Conservation (phyloP, 2,113 vertebrate genomes). For the Bubo blakistoni region DNA sequence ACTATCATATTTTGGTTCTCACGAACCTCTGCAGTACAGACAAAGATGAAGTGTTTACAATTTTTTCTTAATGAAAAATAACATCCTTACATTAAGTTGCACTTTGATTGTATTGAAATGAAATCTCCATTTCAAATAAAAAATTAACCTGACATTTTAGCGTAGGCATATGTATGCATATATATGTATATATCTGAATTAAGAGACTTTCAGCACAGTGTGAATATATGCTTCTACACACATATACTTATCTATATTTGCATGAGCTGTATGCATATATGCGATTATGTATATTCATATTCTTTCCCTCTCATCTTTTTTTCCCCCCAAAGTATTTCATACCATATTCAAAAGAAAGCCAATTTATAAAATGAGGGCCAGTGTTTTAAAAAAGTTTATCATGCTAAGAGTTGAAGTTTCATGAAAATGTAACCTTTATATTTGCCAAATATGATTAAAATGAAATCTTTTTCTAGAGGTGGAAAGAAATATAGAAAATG, state of each 20-base stretch:
- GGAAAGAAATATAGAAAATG: background rate
- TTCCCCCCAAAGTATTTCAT: background rate
- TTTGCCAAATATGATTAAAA: background rate
- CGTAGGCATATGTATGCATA: accelerated
- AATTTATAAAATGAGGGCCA: background rate
- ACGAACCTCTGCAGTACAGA: background rate
- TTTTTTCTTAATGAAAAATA: background rate
- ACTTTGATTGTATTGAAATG: background rate
- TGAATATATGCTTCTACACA: background rate
- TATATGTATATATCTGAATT: background rate
- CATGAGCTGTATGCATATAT: background rate
- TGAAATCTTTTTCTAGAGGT: background rate
- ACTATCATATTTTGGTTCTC: background rate
- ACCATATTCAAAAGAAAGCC: accelerated
- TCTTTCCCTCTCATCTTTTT: background rate
- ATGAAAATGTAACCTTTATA: background rate
- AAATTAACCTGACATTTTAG: background rate
- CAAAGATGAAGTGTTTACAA: background rate
- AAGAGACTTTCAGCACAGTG: background rate
- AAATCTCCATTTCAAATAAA: background rate
- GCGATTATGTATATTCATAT: background rate
- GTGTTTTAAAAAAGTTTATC: background rate
- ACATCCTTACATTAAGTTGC: background rate
- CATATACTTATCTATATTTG: background rate
- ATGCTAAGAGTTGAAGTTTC: background rate